A percentile compares a stretch with the other conserved stretches of the same genome.
These are phyloP conservation scores for Pipistrellus nathusii DNA, from an alignment of 2,797 vertebrate species.

Conservation along the genomic window DNA sequence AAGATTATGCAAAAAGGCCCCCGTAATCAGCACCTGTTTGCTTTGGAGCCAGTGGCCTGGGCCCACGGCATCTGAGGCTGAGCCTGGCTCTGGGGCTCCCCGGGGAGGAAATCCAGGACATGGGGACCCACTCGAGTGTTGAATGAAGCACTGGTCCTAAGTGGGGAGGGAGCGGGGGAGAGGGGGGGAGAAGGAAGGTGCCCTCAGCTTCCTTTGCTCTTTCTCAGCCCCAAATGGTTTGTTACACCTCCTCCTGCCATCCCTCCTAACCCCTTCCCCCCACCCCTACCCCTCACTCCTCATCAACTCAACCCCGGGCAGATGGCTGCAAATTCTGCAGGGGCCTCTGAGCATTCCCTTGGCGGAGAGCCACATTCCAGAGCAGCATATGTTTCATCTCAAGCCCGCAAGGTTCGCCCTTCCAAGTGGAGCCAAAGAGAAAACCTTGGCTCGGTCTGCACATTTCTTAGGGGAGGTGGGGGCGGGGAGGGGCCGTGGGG, in stretches of 20 bases:
- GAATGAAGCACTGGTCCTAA: conserved; percentile 37
- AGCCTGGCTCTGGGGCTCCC: conserved; percentile 34
- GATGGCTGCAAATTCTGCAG: conserved; percentile 75
- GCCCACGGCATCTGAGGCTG: not conserved
- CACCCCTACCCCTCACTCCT: no score
- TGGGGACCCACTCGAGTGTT: conserved; percentile 11
- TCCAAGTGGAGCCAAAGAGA: conserved; percentile 77
- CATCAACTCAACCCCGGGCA: conserved; percentile 50
- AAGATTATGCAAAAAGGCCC: conserved; percentile 66
- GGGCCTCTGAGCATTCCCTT: conserved; percentile 77
- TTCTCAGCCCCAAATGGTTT: conserved; percentile 53
- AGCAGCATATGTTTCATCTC: conserved; percentile 85
- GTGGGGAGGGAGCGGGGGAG: not conserved
- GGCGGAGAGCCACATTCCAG: conserved; percentile 80
- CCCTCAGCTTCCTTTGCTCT: not conserved
- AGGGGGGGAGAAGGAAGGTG: not conserved
- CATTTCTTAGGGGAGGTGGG: conserved; percentile 72
- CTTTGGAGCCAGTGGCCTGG: conserved; percentile 36
- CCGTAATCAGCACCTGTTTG: conserved; percentile 74
- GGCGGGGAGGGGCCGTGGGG: conserved; percentile 30
- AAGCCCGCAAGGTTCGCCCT: conserved; percentile 80
- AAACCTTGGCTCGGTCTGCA: conserved; percentile 76
- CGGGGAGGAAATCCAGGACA: conserved; percentile 29
- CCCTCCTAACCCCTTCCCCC: not conserved
- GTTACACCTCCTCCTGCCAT: not conserved